These are phyloP conservation scores for Corythornis cristatus DNA, from an alignment of 2,113 vertebrate genomes.

Conservation along the genomic window DNA sequence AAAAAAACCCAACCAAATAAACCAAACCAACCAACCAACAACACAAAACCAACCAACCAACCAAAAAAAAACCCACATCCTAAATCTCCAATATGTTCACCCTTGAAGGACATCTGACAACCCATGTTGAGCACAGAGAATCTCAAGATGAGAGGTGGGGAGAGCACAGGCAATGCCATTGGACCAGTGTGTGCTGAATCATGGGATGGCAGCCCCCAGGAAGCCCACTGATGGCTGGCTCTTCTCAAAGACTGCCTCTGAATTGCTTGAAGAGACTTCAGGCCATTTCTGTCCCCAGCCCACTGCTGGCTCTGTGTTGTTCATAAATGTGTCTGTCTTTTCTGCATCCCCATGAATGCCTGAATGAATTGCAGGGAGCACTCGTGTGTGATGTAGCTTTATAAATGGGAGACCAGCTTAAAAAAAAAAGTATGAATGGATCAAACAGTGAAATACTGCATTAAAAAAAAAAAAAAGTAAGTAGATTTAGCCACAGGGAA, in stretches of 20 bases:
- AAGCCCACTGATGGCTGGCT: background rate
- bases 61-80: background rate
- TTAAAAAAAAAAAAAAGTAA: background rate
- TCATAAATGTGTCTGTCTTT: background rate
- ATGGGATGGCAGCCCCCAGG: background rate
- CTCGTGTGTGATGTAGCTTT: background rate
- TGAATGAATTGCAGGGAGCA: background rate
- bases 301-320: accelerated
- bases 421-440: slow-evolving; percentile 23
- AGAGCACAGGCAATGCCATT: accelerated
- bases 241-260: background rate
- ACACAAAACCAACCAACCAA: too few species aligned
- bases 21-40: too few species aligned
- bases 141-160: background rate
- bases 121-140: background rate
- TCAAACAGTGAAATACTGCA: background rate
- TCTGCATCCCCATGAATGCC: background rate
- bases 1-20: background rate
- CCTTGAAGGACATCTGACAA: background rate
- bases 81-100: background rate
- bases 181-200: accelerated
- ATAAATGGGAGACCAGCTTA: background rate
- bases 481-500: background rate
- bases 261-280: background rate
- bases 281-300: background rate